Percentiles rank a stretch among this genome's conserved stretches.
phyloP scores from a whole-genome alignment of 2,888 invertebrate species.

The Rhagophthalmus giganteus region DNA sequence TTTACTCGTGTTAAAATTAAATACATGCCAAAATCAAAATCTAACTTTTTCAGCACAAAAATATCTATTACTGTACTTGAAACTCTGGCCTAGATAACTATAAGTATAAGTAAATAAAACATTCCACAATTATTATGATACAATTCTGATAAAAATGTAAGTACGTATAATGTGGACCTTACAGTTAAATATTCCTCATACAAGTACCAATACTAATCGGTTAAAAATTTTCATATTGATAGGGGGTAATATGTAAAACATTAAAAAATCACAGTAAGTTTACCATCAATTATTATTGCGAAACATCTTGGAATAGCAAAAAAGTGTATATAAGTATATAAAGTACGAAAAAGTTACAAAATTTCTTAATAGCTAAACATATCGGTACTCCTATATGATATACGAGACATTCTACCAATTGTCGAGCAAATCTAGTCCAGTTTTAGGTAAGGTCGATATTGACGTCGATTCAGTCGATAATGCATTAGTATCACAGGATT shows the following conservation, averaged over 20 bases:
- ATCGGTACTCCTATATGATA: neutral
- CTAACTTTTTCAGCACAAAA: too few species aligned
- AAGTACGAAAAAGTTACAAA: conserved; percentile 12
- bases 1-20: too few species aligned
- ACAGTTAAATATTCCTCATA: too few species aligned
- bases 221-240: neutral
- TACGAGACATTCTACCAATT: conserved; percentile 63
- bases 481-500: conserved; percentile 24
- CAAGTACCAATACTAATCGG: too few species aligned
- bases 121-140: too few species aligned
- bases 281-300: neutral
- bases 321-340: conserved; percentile 10
- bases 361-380: neutral
- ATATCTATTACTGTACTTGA: too few species aligned
- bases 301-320: conserved; percentile 42
- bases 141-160: too few species aligned
- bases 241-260: too few species aligned
- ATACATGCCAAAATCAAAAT: too few species aligned
- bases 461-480: conserved; percentile 11
- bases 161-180: too few species aligned
- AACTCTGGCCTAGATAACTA: too few species aligned
- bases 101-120: too few species aligned
- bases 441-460: conserved; percentile 58
- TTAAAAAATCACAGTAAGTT: neutral
- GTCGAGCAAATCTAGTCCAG: conserved; percentile 65